Base-by-base conservation (phyloP, 1,140 invertebrate species). In the Macrosteles quadrilineatus region DNA sequence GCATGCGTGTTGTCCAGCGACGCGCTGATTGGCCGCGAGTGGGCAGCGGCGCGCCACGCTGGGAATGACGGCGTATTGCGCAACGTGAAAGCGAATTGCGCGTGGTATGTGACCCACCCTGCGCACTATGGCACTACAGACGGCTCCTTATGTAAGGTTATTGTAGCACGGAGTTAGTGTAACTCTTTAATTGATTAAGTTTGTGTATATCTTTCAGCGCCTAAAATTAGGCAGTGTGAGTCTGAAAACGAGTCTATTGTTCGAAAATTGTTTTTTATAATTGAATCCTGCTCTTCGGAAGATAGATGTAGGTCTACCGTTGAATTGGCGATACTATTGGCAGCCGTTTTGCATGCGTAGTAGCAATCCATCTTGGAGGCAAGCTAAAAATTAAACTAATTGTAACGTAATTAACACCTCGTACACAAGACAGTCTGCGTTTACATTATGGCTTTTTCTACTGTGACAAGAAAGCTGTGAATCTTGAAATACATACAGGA, bases 41-140 rank as follows among this genome's bases (percentile, higher is more conserved):
- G 21, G n/a, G 21, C 14, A 17, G 36, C 47, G 21, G 47, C 14
- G n/a, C 14, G 47, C 4, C 4, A n/a, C 14, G 14, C 36, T 40
- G n/a, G 14, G 32, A 36, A 36, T 36, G 32, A 36, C 32, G 36
- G 36, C 36, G 6, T 17, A 19, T 50, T 50, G 47, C 21, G 47
- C 21, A 50, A 50, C 21, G 47, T 11, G 47, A 50, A 50, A 50
- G 47, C 21, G 47, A 40, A 40, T 6, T 19, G n/a, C n/a, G 47
- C 14, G 14, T n/a, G n/a, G 47, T 50, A 50, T 50, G 47, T 50
- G 47, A 50, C 47, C 47, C 47, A 21, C 47, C 47, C 47, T 19
- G 47, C 47, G 14, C 14, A n/a, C 21, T 4, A 9, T 40, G 47
- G 14, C 14, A 17, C 14, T 4, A n/a, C 47, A 50, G 14, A 50